Percentiles rank a stretch among this genome's conserved stretches.
These are phyloP conservation scores for Drosophila navojoa DNA, from an alignment of 1,140 invertebrate species.

Conservation along the genomic window DNA sequence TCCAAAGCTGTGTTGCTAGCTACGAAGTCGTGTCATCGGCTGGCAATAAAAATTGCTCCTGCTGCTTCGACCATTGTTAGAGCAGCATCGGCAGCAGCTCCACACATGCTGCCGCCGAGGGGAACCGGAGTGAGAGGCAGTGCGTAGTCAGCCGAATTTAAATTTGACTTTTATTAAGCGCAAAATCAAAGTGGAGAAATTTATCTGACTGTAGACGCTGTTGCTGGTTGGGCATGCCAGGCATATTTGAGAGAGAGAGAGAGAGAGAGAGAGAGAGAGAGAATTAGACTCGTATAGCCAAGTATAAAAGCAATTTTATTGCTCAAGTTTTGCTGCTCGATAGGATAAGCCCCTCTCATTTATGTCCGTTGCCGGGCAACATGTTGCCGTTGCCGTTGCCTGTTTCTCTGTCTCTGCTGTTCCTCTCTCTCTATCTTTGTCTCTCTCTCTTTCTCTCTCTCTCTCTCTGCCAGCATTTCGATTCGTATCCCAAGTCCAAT, in stretches of 20 bases:
- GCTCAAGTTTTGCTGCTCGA: slow-evolving; percentile 78
- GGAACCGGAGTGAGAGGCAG: not conserved
- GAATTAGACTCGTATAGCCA: slow-evolving; percentile 18
- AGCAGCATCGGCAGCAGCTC: not conserved
- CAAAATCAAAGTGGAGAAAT: slow-evolving; percentile 79
- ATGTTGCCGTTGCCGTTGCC: slow-evolving; percentile 59
- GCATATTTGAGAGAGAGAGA: slow-evolving; percentile 59
- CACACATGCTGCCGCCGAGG: slow-evolving; percentile 28
- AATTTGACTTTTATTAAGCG: slow-evolving; percentile 82
- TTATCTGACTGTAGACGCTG: slow-evolving; percentile 46
- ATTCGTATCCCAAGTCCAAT: slow-evolving; percentile 43
- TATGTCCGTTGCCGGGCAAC: slow-evolving; percentile 75
- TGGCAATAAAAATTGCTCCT: slow-evolving; percentile 45
- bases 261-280: slow-evolving; percentile 24
- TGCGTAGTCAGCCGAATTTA: slow-evolving; percentile 80
- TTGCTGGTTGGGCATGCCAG: slow-evolving; percentile 57
- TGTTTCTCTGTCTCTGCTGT: not conserved
- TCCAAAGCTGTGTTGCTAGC: slow-evolving; percentile 52
- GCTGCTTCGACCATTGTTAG: slow-evolving; percentile 18
- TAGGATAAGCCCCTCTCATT: slow-evolving; percentile 78
- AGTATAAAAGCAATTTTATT: slow-evolving; percentile 79
- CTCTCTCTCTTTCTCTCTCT: not conserved
- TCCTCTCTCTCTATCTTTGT: not conserved
- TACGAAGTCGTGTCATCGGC: slow-evolving; percentile 42
- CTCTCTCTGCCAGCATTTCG: slow-evolving; percentile 14